These are phyloP conservation scores for Tetramorium simillimum DNA, from an alignment of 1,140 invertebrate genomes.

Conservation along the genomic window DNA sequence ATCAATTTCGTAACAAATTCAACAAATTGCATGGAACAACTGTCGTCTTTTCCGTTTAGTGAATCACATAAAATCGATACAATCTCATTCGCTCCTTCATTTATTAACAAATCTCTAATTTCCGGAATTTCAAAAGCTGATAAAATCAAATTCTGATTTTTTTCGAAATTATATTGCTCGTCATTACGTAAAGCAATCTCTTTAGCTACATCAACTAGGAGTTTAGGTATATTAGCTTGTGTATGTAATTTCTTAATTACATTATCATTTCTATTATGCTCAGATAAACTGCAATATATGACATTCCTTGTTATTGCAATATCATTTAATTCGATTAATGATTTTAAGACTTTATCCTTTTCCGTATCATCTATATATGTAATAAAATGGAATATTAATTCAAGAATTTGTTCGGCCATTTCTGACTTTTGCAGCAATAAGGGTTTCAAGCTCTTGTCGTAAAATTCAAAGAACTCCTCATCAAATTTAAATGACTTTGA, in stretches of 20 bases:
- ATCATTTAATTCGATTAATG: conserved; percentile 80
- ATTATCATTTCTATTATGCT: conserved; percentile 83
- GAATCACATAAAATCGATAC: conserved; percentile 80
- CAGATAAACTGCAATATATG: conserved; percentile 75
- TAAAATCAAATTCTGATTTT: conserved; percentile 73
- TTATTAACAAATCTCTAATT: conserved; percentile 85
- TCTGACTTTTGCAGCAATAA: conserved; percentile 84
- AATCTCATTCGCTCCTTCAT: conserved; percentile 84
- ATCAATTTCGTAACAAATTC: conserved; percentile 73
- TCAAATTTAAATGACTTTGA: conserved; percentile 76
- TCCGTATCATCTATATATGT: conserved; percentile 83
- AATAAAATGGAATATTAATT: conserved; percentile 87
- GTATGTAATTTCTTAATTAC: conserved; percentile 85
- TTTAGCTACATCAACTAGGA: conserved; percentile 65
- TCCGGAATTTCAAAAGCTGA: conserved; percentile 73
- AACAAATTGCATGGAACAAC: conserved; percentile 59
- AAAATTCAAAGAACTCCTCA: conserved; percentile 83
- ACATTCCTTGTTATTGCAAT: conserved; percentile 70
- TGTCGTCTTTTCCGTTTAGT: conserved; percentile 60
- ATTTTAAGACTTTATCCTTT: conserved; percentile 85
- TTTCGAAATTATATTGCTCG: conserved; percentile 46
- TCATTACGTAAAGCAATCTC: conserved; percentile 48
- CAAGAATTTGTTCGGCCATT: conserved; percentile 84
- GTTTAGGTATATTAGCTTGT: conserved; percentile 58
- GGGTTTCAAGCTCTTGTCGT: conserved; percentile 83